Evolutionary conservation across 2,797 vertebrate genomes (phyloP).

Genomic region (Leptatherina wallacei): DNA sequence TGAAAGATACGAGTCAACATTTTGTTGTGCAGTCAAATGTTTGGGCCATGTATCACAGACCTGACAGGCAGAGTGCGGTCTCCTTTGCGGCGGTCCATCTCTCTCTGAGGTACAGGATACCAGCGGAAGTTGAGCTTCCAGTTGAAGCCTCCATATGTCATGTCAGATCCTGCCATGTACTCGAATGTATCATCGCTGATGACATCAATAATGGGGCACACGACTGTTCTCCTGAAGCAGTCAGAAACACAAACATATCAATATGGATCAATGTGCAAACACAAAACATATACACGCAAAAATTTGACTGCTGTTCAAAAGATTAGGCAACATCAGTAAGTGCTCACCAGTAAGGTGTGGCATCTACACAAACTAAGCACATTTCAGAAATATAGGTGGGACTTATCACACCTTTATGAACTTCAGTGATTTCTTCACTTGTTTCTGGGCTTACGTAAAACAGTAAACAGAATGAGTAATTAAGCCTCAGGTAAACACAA

Average conservation of each 20-base stretch:
- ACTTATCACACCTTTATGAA: conserved; percentile 21
- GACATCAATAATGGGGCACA: conserved; percentile 81
- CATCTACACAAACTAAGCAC: conserved; percentile 10
- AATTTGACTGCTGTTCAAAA: conserved; percentile 9
- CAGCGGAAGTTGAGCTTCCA: conserved; percentile 99
- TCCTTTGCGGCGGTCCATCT: conserved; percentile 98
- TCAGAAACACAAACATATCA: conserved; percentile 6
- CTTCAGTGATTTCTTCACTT: background rate
- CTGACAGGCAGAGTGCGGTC: conserved; percentile 96
- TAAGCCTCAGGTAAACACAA: conserved; percentile 66
- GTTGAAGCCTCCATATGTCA: conserved; percentile 98
- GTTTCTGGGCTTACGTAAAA: conserved; percentile 23
- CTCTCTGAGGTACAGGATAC: conserved; percentile 97
- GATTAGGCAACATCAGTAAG: conserved; percentile 23
- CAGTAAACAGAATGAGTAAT: conserved; percentile 62
- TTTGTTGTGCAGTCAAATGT: background rate
- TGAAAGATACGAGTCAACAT: background rate
- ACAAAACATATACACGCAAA: too few species aligned
- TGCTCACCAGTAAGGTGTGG: conserved; percentile 24
- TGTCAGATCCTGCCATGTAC: conserved; percentile 98
- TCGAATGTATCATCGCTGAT: conserved; percentile 99
- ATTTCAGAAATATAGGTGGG: background rate
- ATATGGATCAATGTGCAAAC: background rate
- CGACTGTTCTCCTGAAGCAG: conserved; percentile 73
- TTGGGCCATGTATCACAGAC: conserved; percentile 27